Conservation (phyloP, 2,888 invertebrate species). For the Dolomedes plantarius region DNA sequence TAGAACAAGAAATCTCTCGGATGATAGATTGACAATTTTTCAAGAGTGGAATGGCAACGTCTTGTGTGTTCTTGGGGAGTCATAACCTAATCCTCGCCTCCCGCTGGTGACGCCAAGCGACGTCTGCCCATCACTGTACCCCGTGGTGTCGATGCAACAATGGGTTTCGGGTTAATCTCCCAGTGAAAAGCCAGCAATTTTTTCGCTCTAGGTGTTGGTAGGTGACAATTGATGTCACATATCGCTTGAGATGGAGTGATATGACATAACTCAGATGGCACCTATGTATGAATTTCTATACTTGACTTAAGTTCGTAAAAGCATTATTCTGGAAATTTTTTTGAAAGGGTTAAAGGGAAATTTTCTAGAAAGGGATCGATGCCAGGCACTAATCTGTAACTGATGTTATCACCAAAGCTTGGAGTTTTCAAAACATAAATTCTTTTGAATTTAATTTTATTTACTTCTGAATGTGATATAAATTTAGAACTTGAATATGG, state of each 20-base stretch:
- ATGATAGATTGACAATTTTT: slow-evolving; percentile 6
- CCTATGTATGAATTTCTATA: too few relatives aligned
- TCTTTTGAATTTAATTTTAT: too few relatives aligned
- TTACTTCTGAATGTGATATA: too few relatives aligned
- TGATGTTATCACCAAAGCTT: too few relatives aligned
- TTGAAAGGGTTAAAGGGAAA: too few relatives aligned
- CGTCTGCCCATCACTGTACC: neutral
- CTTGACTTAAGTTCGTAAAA: too few relatives aligned
- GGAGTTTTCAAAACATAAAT: too few relatives aligned
- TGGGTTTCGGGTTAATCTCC: neutral
- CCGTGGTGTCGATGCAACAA: neutral
- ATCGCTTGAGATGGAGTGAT: neutral
- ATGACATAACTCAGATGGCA: too few relatives aligned
- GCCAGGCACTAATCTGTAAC: too few relatives aligned
- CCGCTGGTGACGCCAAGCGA: slow-evolving; percentile 19
- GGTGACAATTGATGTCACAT: neutral
- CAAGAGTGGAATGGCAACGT: slow-evolving; percentile 27
- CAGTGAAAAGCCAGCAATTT: neutral
- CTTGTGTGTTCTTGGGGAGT: slow-evolving; percentile 53
- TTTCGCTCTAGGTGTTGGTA: neutral
- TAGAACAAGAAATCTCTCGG: neutral
- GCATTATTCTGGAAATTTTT: too few relatives aligned
- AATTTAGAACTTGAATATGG: too few relatives aligned
- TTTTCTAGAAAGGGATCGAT: too few relatives aligned
- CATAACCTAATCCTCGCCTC: slow-evolving; percentile 46